Conservation (phyloP, 2,113 vertebrate species). For the Microcebus jonahi region DNA sequence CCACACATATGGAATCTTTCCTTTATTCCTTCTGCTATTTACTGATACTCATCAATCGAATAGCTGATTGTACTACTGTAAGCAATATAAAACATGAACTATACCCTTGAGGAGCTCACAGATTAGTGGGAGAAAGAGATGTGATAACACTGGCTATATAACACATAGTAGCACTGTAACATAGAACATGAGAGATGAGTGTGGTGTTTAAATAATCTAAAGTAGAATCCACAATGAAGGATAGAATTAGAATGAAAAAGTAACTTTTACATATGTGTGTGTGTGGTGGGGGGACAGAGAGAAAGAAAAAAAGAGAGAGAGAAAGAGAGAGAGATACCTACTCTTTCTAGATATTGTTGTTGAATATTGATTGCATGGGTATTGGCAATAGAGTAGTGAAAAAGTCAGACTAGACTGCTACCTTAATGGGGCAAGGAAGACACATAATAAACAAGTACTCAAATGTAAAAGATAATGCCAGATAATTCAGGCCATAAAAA, state of each 20-base stretch:
- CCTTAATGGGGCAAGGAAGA: neutral
- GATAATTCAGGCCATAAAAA: neutral
- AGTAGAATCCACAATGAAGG: neutral
- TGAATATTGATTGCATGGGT: neutral
- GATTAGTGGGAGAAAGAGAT: neutral
- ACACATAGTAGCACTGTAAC: neutral
- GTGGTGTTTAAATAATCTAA: neutral
- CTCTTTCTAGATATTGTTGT: neutral
- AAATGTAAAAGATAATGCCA: neutral
- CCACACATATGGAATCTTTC: neutral
- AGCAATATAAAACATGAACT: neutral
- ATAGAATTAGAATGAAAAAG: neutral
- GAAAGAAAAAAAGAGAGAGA: too few relatives aligned
- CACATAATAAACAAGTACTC: neutral
- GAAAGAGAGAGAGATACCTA: too few relatives aligned
- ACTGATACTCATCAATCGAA: neutral
- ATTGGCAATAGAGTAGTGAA: neutral
- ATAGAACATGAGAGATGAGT: neutral
- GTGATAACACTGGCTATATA: neutral
- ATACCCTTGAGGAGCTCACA: neutral
- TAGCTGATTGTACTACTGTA: rapidly evolving
- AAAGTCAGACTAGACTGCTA: neutral
- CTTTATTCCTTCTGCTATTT: neutral
- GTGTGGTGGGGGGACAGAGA: too few relatives aligned
- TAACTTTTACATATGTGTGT: neutral